phyloP scores from a whole-genome alignment of 1,140 invertebrate species.

The Andrena cerasifolii region DNA sequence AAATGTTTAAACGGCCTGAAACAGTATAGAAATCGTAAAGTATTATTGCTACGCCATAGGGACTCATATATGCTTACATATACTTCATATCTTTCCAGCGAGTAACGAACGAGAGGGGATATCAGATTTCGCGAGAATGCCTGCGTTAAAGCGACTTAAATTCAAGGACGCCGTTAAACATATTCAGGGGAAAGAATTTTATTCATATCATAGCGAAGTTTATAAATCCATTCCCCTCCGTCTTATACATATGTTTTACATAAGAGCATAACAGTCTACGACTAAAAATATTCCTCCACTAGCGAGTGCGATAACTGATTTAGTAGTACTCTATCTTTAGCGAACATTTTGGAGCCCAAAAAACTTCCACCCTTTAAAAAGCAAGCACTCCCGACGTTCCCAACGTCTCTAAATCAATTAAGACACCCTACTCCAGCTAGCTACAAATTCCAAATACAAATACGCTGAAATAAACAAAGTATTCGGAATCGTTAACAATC shows the following conservation, averaged over 20 bases:
- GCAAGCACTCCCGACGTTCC: no score
- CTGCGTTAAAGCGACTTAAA: not conserved
- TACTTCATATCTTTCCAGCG: not conserved
- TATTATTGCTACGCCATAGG: not conserved
- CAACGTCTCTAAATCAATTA: no score
- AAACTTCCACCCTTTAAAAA: no score
- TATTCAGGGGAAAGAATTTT: no score
- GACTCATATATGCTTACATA: no score
- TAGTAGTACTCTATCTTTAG: conserved; percentile 48
- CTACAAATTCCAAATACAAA: no score
- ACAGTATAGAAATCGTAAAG: conserved; percentile 23
- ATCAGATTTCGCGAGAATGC: no score
- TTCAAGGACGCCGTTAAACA: no score
- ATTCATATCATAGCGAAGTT: not conserved
- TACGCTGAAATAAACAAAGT: no score
- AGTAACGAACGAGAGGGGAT: conserved; percentile 3
- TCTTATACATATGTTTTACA: conserved; percentile 4
- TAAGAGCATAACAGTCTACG: not conserved
- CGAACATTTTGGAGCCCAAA: no score
- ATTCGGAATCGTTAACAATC: no score
- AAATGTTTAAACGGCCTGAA: conserved; percentile 60
- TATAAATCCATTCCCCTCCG: not conserved
- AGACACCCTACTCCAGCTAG: no score
- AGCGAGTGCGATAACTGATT: conserved; percentile 44
- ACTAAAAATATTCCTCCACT: conserved; percentile 52